Evolutionary conservation across 2,113 vertebrate species (phyloP).

Genomic region (Marmota flaviventris): DNA sequence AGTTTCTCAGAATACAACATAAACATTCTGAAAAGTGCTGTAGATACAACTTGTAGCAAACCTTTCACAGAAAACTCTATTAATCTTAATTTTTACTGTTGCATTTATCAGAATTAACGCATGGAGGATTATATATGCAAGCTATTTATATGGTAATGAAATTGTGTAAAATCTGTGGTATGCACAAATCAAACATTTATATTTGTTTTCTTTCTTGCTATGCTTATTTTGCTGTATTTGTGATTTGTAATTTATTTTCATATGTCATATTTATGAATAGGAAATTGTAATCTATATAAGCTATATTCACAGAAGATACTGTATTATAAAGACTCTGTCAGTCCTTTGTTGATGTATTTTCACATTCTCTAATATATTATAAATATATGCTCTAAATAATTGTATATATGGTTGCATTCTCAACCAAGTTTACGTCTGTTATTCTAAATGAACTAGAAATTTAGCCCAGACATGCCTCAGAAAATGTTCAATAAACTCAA

Average conservation of each 20-base stretch:
- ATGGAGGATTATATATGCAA: conserved; percentile 86
- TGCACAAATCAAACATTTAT: conserved; percentile 84
- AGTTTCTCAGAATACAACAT: conserved; percentile 80
- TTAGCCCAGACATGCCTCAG: background rate
- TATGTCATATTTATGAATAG: conserved; percentile 83
- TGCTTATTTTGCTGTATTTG: conserved; percentile 84
- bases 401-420: conserved; percentile 14
- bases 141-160: conserved; percentile 90
- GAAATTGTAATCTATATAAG: conserved; percentile 77
- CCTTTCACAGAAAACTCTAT: conserved; percentile 84
- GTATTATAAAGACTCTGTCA: conserved; percentile 70
- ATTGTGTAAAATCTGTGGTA: conserved; percentile 85
- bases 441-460: conserved; percentile 46
- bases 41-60: conserved; percentile 82
- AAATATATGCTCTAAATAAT: conserved; percentile 41
- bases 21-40: conserved; percentile 84
- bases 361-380: conserved; percentile 55
- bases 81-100: conserved; percentile 90
- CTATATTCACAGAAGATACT: conserved; percentile 67
- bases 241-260: conserved; percentile 86
- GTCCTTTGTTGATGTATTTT: conserved; percentile 49
- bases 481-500: background rate
- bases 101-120: conserved; percentile 88
- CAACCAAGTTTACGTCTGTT: background rate
- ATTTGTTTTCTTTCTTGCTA: conserved; percentile 83